These are phyloP conservation scores for Dugesia japonica DNA, from an alignment of 2,888 invertebrate genomes.

Conservation along the genomic window DNA sequence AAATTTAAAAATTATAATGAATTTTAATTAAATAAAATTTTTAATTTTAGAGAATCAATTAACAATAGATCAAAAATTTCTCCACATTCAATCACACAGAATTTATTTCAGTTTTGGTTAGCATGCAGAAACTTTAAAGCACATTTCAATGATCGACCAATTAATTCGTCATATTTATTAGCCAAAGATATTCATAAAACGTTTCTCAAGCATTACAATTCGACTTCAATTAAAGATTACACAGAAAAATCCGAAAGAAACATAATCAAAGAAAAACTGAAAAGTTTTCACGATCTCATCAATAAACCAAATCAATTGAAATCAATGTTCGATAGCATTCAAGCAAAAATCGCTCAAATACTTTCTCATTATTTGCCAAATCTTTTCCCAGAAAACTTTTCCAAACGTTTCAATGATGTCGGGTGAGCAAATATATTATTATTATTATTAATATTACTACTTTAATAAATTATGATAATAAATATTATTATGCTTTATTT, in stretches of 20 bases:
- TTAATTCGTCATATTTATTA: not conserved
- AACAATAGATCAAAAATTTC: not conserved
- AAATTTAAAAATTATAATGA: not conserved
- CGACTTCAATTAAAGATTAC: not conserved
- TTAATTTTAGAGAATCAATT: not conserved
- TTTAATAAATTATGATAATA: too few relatives aligned
- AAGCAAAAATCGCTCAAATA: not conserved
- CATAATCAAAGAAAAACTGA: not conserved
- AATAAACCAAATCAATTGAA: not conserved
- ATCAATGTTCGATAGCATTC: not conserved
- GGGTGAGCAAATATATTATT: not conserved
- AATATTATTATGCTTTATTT: too few relatives aligned
- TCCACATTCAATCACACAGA: not conserved
- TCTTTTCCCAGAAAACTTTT: not conserved
- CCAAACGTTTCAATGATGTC: not conserved
- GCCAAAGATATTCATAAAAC: constrained; percentile 15
- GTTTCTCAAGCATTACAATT: constrained; percentile 1
- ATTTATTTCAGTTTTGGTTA: constrained; percentile 8
- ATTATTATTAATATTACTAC: too few relatives aligned
- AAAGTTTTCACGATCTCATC: not conserved
- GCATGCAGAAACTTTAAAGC: not conserved
- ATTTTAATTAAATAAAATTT: not conserved
- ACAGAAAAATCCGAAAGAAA: constrained; percentile 1
- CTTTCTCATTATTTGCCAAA: constrained; percentile 8
- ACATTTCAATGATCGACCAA: not conserved